Base-by-base conservation (phyloP, 2,888 invertebrate species). In the Andrena marginata region DNA sequence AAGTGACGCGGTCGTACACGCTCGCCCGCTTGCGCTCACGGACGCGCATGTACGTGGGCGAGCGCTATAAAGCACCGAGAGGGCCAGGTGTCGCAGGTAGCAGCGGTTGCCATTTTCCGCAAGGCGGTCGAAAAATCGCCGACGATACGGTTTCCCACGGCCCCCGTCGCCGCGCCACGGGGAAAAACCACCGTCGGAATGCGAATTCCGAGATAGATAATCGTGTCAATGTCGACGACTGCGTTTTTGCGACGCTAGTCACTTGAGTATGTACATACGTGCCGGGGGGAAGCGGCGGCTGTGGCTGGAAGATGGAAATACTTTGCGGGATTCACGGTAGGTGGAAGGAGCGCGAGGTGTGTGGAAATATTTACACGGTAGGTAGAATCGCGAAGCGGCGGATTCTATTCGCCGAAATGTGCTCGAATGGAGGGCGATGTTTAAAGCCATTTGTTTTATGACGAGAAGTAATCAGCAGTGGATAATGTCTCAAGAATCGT, bases 71-170 rank as follows among this genome's bases (percentile, higher is more conserved):
- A 82, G 72, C 80, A 76, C n/a, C 56, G 56, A 54, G 81, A 60
- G 83, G 86, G 82, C 89, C 91, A 91, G 91, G 89, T 91, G 91
- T 88, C 85, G 84, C 87, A 85, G 87, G 85, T 87, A 85, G 86
- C 82, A 85, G 64, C 76, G 82, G 75, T 84, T 87, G 81, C 85
- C 78, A 80, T 85, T 81, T 89, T 83, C 69, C 85, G 48, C 78
- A 3, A 4, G 13, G 4, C 42, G 42, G 5, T 51, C 65, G 82
- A 77, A 59, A 42, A 73, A 60, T 72, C 13, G 33, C 7, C 29
- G 33, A 42, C 42, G 74, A 69, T 33, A 49, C 68, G 54, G 6
- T 59, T 82, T 80, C 69, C 77, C 78, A 83, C 77, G 82, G 33
- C n/a, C 16, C 42, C 13, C 42, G 4, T 13, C 13, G 13, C 42